A percentile compares a stretch with the other conserved stretches of the same genome.
phyloP scores from a whole-genome alignment of 2,797 vertebrate genomes.

The Hypotaenidia philippensis region DNA sequence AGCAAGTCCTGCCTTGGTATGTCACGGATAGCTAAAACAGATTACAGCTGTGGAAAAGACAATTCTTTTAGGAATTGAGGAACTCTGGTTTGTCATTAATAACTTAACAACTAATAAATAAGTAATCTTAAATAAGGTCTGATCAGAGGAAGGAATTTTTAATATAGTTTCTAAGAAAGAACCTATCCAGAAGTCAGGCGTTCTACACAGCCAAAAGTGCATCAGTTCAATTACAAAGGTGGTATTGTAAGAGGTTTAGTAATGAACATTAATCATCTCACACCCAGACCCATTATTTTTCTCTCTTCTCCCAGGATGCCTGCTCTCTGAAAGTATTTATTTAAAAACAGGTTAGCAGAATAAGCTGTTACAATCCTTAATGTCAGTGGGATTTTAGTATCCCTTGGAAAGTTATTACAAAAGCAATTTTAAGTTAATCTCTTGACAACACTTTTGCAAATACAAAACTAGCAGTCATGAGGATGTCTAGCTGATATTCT shows the following conservation, averaged over 20 bases:
- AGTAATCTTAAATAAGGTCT: not conserved
- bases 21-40: conserved; percentile 34
- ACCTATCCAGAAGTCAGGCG: not conserved
- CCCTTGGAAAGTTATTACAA: not conserved
- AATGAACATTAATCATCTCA: not conserved
- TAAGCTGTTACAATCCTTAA: not conserved
- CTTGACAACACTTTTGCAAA: not conserved
- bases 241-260: not conserved
- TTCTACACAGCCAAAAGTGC: not conserved
- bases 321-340: not conserved
- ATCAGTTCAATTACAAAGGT: not conserved
- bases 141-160: not conserved
- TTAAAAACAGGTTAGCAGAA: not conserved
- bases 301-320: not conserved
- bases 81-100: not conserved
- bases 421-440: not conserved
- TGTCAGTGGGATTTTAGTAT: not conserved
- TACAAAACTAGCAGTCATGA: not conserved
- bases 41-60: conserved; percentile 3
- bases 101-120: conserved; percentile 21
- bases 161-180: not conserved
- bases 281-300: not conserved
- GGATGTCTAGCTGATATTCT: not conserved
- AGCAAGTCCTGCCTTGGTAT: not conserved
- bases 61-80: conserved; percentile 2